Conservation (phyloP, 2,888 invertebrate genomes). For the Leptothorax acervorum region DNA sequence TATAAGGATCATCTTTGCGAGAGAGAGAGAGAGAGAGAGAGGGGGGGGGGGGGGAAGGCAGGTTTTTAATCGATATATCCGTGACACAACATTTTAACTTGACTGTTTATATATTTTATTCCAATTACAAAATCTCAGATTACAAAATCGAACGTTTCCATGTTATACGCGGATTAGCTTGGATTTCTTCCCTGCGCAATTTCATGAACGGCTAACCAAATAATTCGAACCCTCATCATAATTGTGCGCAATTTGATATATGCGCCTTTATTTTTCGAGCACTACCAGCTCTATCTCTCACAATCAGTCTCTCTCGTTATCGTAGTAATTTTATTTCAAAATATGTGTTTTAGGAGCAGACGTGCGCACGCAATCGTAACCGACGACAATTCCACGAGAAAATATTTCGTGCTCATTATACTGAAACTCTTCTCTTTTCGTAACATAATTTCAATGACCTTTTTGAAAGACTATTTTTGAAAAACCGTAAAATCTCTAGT, state of each 20-base stretch:
- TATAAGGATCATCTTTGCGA: neutral
- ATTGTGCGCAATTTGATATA: constrained; percentile 26
- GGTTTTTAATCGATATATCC: constrained; percentile 4
- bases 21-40: neutral
- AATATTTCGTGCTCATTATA: neutral
- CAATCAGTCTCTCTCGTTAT: neutral
- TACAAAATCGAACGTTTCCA: constrained; percentile 26
- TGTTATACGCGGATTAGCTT: constrained; percentile 10
- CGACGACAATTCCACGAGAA: neutral
- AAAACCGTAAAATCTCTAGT: neutral
- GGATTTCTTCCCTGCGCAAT: constrained; percentile 28
- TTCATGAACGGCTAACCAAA: constrained; percentile 16
- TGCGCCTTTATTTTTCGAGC: neutral
- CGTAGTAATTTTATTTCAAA: constrained; percentile 4
- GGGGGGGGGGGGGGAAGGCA: neutral
- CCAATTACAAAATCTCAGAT: neutral
- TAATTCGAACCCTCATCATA: constrained; percentile 30
- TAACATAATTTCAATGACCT: constrained; percentile 14
- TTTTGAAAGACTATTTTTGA: neutral
- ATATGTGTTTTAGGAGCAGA: neutral
- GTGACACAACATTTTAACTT: neutral
- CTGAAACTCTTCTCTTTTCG: neutral
- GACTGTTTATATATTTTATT: constrained; percentile 5
- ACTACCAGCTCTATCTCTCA: neutral
- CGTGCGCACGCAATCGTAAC: neutral